These are phyloP conservation scores for Lagria hirta DNA, from an alignment of 2,888 invertebrate species.

Conservation along the genomic window DNA sequence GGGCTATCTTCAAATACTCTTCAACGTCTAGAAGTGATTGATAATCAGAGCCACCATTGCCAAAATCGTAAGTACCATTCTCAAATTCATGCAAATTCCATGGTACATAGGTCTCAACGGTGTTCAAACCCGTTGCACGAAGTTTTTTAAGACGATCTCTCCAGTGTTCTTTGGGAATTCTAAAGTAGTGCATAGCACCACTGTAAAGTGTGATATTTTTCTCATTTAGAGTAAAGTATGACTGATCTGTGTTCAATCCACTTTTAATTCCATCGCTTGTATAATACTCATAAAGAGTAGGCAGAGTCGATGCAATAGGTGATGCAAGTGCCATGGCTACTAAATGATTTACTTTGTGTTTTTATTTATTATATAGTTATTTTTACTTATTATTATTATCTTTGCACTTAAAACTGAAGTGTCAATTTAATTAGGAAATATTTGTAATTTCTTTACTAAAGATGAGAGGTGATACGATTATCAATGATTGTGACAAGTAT, in stretches of 20 bases:
- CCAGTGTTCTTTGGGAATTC: conserved; percentile 78
- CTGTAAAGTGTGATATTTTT: conserved; percentile 52
- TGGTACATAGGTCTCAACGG: conserved; percentile 81
- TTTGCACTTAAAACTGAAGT: too few relatives aligned
- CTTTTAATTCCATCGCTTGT: conserved; percentile 45
- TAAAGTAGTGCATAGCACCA: conserved; percentile 80
- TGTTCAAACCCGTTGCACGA: conserved; percentile 81
- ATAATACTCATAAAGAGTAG: conserved; percentile 55
- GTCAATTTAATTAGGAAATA: too few relatives aligned
- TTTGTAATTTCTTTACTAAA: too few relatives aligned
- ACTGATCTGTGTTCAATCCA: conserved; percentile 43
- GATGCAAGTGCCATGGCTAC: too few relatives aligned
- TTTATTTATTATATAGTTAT: too few relatives aligned
- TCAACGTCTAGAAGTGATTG: conserved; percentile 57
- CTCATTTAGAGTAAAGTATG: conserved; percentile 52
- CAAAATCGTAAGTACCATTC: conserved; percentile 64
- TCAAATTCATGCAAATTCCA: conserved; percentile 87
- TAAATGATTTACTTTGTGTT: too few relatives aligned
- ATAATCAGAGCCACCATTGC: conserved; percentile 60
- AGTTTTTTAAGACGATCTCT: conserved; percentile 73
- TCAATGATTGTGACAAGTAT: too few relatives aligned
- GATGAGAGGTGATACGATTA: too few relatives aligned
- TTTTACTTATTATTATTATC: too few relatives aligned
- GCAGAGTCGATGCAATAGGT: too few relatives aligned
- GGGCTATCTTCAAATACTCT: conserved; percentile 69